Percentiles rank a stretch among this genome's conserved stretches.
Evolutionary conservation across 2,797 vertebrate genomes (phyloP).

Genomic region (Balearica regulorum): DNA sequence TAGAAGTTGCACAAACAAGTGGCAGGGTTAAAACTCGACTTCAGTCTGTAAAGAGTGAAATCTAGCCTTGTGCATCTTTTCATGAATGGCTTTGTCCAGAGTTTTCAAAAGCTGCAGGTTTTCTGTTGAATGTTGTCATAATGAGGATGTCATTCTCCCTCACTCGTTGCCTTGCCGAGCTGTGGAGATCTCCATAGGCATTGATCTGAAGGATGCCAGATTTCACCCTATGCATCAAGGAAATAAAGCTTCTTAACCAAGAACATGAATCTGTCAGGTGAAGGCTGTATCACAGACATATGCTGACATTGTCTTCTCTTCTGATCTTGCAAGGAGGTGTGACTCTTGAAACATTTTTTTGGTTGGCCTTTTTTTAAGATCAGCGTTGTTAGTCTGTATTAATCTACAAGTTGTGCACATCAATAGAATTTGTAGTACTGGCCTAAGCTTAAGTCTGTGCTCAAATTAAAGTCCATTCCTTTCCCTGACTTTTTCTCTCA

Average conservation of each 20-base stretch:
- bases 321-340: not conserved
- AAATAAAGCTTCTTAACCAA: not conserved
- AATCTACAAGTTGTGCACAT: not conserved
- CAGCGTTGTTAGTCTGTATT: not conserved
- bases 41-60: not conserved
- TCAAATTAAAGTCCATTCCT: not conserved
- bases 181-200: not conserved
- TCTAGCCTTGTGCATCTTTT: not conserved
- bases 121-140: not conserved
- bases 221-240: not conserved
- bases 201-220: not conserved
- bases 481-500: not conserved
- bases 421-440: not conserved
- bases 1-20: conserved; percentile 9
- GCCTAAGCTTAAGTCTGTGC: not conserved
- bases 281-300: not conserved
- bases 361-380: not conserved
- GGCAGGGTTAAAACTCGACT: not conserved
- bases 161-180: not conserved
- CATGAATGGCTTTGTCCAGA: not conserved
- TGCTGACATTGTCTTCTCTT: not conserved
- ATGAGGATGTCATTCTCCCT: not conserved
- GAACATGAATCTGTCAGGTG: not conserved
- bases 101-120: not conserved
- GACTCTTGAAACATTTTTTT: not conserved